Percentiles rank a stretch among this genome's conserved stretches.
Conservation (phyloP, 2,113 vertebrate genomes). For the Labeo rohita region DNA sequence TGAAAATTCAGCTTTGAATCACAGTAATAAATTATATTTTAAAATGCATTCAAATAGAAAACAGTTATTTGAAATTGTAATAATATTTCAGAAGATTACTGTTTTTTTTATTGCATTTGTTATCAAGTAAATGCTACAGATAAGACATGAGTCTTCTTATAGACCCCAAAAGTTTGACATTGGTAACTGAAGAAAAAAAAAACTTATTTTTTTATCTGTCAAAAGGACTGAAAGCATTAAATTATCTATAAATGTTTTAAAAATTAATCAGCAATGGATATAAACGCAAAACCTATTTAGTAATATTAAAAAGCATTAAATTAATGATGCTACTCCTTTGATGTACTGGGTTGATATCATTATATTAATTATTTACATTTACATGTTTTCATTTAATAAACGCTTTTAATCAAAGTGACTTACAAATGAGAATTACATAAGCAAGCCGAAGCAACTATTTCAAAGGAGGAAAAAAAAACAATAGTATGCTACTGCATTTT, state of each 20-base stretch:
- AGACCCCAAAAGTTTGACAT: too few relatives aligned
- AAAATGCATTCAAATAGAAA: neutral
- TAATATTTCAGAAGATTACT: neutral
- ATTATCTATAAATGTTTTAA: neutral
- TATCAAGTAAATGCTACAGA: neutral
- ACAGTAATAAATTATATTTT: neutral
- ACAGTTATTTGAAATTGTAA: neutral
- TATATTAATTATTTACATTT: neutral
- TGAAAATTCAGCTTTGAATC: neutral
- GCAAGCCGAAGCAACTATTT: neutral
- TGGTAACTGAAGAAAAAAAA: too few relatives aligned
- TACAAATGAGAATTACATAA: neutral
- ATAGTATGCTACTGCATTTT: neutral
- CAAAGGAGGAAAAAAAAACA: neutral
- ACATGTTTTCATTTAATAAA: neutral
- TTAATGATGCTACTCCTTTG: neutral
- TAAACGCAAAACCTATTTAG: neutral
- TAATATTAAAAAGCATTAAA: neutral
- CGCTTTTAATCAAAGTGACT: neutral
- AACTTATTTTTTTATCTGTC: neutral
- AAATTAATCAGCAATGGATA: neutral
- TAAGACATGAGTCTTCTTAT: neutral
- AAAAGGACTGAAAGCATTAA: neutral
- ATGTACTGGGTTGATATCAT: neutral
- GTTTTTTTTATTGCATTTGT: neutral